These are phyloP conservation scores for Ceratina japonica DNA, from an alignment of 1,140 invertebrate genomes.

Conservation along the genomic window DNA sequence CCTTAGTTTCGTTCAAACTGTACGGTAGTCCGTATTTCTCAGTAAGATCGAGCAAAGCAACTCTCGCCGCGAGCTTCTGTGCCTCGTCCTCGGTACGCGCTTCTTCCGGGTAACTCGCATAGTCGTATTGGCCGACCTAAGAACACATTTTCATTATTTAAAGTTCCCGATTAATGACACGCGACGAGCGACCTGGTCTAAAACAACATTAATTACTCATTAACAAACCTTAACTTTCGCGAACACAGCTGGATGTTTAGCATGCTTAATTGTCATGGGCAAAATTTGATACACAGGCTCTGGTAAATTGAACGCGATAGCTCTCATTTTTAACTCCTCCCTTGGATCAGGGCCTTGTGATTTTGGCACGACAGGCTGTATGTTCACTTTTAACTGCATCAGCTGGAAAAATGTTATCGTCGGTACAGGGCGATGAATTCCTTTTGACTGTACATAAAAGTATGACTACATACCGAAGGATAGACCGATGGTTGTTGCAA, in stretches of 20 bases:
- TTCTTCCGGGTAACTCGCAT: conserved; percentile 81
- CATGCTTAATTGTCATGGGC: conserved; percentile 36
- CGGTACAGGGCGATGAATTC: background rate
- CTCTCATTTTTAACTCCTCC: conserved; percentile 44
- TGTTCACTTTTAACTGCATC: no score
- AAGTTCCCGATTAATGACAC: background rate
- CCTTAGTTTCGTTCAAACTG: conserved; percentile 63
- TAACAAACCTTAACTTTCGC: conserved; percentile 68
- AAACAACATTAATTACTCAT: background rate
- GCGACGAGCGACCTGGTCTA: background rate
- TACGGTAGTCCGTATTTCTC: conserved; percentile 70
- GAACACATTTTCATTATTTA: background rate
- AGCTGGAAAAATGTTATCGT: background rate
- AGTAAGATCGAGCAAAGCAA: conserved; percentile 77
- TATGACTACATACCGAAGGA: background rate
- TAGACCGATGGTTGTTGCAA: background rate
- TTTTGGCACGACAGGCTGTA: background rate
- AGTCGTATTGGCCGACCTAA: conserved; percentile 46
- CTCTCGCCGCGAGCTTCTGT: conserved; percentile 78
- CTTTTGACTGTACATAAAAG: no score
- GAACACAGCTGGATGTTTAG: conserved; percentile 49
- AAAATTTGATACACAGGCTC: conserved; percentile 62
- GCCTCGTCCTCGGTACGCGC: conserved; percentile 79
- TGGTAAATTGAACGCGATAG: conserved; percentile 41
- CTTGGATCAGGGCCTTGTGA: conserved; percentile 49